Evolutionary conservation across 2,113 vertebrate genomes (phyloP).

Genomic region (Dicerorhinus sumatrensis): DNA sequence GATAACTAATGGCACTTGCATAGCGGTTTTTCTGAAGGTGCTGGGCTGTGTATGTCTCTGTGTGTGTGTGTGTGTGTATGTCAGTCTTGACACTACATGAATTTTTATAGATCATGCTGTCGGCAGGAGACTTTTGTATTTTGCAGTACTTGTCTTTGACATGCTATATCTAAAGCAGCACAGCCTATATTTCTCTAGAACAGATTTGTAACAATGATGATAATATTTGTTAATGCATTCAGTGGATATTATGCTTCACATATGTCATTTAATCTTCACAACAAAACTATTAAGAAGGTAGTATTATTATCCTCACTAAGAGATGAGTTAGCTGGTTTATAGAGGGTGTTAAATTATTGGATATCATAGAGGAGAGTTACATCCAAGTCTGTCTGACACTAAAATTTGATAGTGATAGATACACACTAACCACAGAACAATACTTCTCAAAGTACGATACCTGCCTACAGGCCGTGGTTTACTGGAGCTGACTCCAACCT

Average conservation of each 20-base stretch:
- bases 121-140: neutral
- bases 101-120: neutral
- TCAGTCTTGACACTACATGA: neutral
- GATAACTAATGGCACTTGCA: neutral
- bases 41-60: neutral
- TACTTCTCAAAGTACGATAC: neutral
- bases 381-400: neutral
- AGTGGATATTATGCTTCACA: neutral
- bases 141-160: neutral
- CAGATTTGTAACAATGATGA: neutral
- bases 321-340: neutral
- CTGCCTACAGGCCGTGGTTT: neutral
- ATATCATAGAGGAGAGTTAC: neutral
- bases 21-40: neutral
- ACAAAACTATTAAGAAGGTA: neutral
- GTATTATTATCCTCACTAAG: neutral
- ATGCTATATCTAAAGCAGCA: neutral
- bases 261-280: neutral
- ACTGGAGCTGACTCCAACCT: rapidly evolving
- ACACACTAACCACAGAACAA: neutral
- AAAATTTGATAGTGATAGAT: neutral
- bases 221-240: neutral
- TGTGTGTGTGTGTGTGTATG: neutral
- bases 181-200: neutral
- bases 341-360: neutral